Evolutionary conservation across 2,113 vertebrate species (phyloP), one percentile per base, ranked within the genome.

Genomic region (Rhinoderma darwinii): DNA sequence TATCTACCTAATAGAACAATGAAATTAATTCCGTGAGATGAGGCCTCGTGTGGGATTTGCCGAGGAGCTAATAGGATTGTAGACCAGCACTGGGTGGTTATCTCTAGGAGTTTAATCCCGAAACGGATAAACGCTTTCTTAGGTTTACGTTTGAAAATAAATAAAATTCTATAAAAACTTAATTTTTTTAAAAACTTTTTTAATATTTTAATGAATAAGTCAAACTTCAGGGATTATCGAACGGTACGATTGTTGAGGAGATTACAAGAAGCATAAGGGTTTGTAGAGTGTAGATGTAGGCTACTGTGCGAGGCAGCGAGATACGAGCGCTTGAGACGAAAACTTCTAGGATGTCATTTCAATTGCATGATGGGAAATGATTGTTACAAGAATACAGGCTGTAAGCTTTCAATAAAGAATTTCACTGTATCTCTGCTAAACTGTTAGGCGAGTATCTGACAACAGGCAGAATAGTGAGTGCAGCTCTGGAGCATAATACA

Each of bases 11-110:
- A 91, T 91, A 93, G 91, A 93, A 92, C 93, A 93, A 91, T 92
- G 91, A 92, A 94, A 94, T 93, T 93, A 94, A 93, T 92, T 89
- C 90, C 90, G 89, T 86, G 88, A 91, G 91, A 91, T 91, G 92
- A 90, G 90, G 91, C 90, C 90, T 87, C 88, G 88, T 78, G 83
- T 47, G 37, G 8, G 89, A 91, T 89, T 92, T 88, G 72, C 88
- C 79, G 89, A 91, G 88, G 89, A 91, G 89, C 90, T 93, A 94
- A 93, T 93, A 88, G 91, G 91, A 92, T 93, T 93, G 93, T 86
- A 91, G 86, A 51, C 89, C 90, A 91, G 88, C 89, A 61, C 88
- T 88, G 63, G 91, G 86, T 91, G 92, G 82, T 92, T 94, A 92
- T 92, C 91, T 91, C 47, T 75, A 56, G 25, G 77, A 59, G 56